Conservation (phyloP, 2,797 vertebrate species). For the Pelochelys cantorii region DNA sequence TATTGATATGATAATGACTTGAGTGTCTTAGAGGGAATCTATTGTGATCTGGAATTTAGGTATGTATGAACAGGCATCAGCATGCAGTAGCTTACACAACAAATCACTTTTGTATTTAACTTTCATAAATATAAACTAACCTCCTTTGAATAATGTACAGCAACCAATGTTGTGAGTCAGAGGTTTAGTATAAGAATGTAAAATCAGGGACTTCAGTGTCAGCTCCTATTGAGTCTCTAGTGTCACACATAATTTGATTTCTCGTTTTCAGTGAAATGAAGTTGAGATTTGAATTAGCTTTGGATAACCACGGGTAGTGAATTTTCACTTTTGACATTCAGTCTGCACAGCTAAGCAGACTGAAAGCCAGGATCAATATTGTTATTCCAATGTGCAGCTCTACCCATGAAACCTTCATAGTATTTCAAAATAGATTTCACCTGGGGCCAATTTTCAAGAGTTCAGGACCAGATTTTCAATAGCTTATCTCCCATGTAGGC, state of each 20-base stretch:
- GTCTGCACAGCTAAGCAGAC: neutral
- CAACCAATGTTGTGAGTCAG: neutral
- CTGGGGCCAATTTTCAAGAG: neutral
- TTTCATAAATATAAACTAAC: neutral
- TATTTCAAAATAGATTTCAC: neutral
- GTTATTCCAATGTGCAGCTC: neutral
- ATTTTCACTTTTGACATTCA: neutral
- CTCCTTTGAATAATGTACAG: neutral
- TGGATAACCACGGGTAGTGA: neutral
- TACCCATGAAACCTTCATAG: neutral
- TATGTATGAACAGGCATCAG: neutral
- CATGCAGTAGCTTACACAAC: neutral
- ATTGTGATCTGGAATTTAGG: neutral
- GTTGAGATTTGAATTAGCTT: slow-evolving; percentile 15
- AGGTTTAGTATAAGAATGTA: neutral
- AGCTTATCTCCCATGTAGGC: neutral
- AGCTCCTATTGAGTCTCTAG: neutral
- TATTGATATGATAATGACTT: neutral
- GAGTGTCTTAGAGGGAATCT: neutral
- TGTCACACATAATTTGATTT: slow-evolving; percentile 1
- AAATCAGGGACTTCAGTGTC: neutral
- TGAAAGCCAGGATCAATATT: neutral
- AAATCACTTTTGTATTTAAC: neutral
- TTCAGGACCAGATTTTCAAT: neutral
- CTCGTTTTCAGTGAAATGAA: neutral